Evolutionary conservation across 2,888 invertebrate genomes (phyloP).

Genomic region (Leptopilina syphax): DNA sequence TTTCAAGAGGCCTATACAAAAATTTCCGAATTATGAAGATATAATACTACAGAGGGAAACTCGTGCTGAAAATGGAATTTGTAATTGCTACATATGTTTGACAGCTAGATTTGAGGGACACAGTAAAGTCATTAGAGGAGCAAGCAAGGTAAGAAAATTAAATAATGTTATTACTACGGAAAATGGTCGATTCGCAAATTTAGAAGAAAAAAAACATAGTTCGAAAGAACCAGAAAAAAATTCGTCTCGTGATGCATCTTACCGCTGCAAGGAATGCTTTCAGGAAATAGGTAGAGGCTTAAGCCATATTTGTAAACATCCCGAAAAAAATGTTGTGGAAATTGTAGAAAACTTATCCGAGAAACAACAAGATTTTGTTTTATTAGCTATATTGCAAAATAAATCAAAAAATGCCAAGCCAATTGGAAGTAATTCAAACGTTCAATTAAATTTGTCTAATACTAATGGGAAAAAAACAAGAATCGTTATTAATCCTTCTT

Average conservation of each 20-base stretch:
- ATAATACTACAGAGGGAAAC: background rate
- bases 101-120: constrained; percentile 7
- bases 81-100: constrained; percentile 30
- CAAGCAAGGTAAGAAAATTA: constrained; percentile 1
- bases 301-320: constrained; percentile 24
- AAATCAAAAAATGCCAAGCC: constrained; percentile 21
- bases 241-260: background rate
- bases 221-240: background rate
- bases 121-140: background rate
- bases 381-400: constrained; percentile 2
- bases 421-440: background rate
- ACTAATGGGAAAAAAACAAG: background rate
- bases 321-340: constrained; percentile 18
- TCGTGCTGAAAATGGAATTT: constrained; percentile 10
- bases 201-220: background rate
- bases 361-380: constrained; percentile 17
- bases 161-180: constrained; percentile 7
- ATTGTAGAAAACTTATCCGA: constrained; percentile 20
- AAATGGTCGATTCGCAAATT: background rate
- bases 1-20: constrained; percentile 18
- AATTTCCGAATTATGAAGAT: constrained; percentile 11
- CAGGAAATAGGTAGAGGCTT: constrained; percentile 1
- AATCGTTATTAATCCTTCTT: constrained; percentile 6
- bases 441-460: background rate
- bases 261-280: background rate